Conservation (phyloP, 2,888 invertebrate genomes). For the Apodemia zela region DNA sequence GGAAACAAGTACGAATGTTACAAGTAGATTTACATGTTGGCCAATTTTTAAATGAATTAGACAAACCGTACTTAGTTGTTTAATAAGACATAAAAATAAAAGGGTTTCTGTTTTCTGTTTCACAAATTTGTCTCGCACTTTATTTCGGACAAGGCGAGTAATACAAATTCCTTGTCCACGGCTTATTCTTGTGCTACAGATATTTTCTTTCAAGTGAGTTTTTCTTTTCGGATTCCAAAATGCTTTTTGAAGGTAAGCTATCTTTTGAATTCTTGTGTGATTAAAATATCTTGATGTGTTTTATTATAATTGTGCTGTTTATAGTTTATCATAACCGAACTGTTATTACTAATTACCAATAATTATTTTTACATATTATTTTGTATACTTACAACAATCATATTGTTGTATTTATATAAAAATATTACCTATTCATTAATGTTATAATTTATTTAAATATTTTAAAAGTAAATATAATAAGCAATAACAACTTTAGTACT, state of each 20-base stretch:
- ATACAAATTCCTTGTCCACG: conserved; percentile 57
- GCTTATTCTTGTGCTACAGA: conserved; percentile 53
- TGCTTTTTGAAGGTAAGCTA: conserved; percentile 17
- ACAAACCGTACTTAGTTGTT: conserved; percentile 20
- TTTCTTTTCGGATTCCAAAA: conserved; percentile 16
- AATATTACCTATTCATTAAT: too few species aligned
- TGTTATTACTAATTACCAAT: too few species aligned
- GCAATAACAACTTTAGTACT: too few species aligned
- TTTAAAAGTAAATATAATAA: too few species aligned
- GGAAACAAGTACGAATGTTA: too few species aligned
- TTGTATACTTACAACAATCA: too few species aligned
- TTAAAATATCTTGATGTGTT: conserved; percentile 4
- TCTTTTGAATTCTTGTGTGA: conserved; percentile 15
- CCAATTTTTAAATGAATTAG: too few species aligned
- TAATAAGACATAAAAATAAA: not conserved
- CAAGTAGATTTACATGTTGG: too few species aligned
- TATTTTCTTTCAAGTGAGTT: conserved; percentile 58
- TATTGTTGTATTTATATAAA: too few species aligned
- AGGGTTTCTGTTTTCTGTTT: conserved; percentile 41
- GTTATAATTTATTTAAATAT: too few species aligned
- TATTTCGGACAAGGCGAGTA: conserved; percentile 51
- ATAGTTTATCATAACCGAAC: not conserved
- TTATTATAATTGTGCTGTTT: conserved; percentile 1
- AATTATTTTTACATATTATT: too few species aligned
- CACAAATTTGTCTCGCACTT: conserved; percentile 46